A percentile compares a stretch with the other conserved stretches of the same genome.
Evolutionary conservation across 2,797 vertebrate genomes (phyloP).

Genomic region (Hypotaenidia okinawae): DNA sequence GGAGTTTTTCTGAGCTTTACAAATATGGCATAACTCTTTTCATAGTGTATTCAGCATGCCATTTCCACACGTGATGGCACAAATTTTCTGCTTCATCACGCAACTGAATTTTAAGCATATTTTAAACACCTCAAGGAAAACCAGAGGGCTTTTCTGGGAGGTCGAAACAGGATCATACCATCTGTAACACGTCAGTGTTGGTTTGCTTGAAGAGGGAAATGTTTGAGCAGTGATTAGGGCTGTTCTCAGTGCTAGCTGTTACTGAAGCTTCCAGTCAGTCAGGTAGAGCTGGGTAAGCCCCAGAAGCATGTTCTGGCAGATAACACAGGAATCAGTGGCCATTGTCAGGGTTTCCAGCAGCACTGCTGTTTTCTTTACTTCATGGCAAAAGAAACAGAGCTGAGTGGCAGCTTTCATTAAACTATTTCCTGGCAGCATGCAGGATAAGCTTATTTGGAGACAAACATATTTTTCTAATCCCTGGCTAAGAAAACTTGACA

Average conservation of each 20-base stretch:
- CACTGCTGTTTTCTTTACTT: conserved; percentile 1
- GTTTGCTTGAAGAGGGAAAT: not conserved
- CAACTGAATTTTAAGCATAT: not conserved
- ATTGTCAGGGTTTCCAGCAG: not conserved
- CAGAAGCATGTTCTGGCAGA: not conserved
- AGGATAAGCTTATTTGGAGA: conserved; percentile 19
- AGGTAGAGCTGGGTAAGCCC: not conserved
- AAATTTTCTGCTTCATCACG: not conserved
- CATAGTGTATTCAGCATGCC: rapidly evolving
- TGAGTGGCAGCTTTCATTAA: not conserved
- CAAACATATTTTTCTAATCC: conserved; percentile 2
- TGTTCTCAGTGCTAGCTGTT: not conserved
- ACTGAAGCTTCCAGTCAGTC: not conserved
- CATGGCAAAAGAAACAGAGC: not conserved
- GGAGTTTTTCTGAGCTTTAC: not conserved
- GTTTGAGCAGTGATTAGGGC: not conserved
- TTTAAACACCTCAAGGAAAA: not conserved
- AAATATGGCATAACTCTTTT: not conserved
- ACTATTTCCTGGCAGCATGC: conserved; percentile 9
- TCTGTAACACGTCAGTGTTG: not conserved
- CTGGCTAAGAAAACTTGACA: not conserved
- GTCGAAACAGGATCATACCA: not conserved
- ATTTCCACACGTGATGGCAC: rapidly evolving
- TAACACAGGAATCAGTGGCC: not conserved
- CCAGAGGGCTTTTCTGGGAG: not conserved